Base-by-base conservation (phyloP, 2,797 vertebrate species). In the Spinus olivaceus region DNA sequence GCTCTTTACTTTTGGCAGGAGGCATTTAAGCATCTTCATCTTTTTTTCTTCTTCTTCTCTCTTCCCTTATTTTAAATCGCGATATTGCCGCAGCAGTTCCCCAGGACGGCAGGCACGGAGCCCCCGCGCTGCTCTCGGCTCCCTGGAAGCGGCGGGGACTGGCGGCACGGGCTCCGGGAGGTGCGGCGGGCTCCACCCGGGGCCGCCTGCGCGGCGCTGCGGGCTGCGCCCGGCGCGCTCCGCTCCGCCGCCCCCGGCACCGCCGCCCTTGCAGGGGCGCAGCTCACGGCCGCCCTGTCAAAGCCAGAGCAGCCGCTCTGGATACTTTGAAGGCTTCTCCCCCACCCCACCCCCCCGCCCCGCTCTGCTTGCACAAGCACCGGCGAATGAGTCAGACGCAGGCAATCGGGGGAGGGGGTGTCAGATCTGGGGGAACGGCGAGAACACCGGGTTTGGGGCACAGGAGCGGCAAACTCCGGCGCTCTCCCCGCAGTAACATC, bases 81-180 rank as follows among this genome's bases (percentile, higher is more conserved):
- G 19, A 28, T 46, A 3, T 19, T 69, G 82, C 94, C 94, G 96
- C 96, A 72, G 97, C 96, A 98, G 97, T 84, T 98, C 89, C 87
- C 51, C 97, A 97, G 98, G 98, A 97, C 97, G 97, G 98, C 98
- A 96, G 90, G 59, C 85, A 23, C 89, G 27, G 64, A 94, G 96
- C 96, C 73, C 96, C 94, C 80, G 94, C 96, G 93, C 97, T 95
- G 91, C 97, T 97, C 97, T 80, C 96, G 53, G 98, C 97, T 96
- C 95, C 97, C 93, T 71, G 97, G 94, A 95, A 97, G 98, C 97
- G 96, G 97, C 95, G 97, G 97, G 92, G 64, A 96, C 96, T 94
- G 98, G 97, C 97, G 97, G 98, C 97, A 91, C 96, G 94, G 97
- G 89, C 66, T 92, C 94, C 97, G 32, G 97, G 86, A 95, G 96